A percentile compares a stretch with the other conserved stretches of the same genome.
phyloP scores from a whole-genome alignment of 37 sponge, comb jelly and placozoan species.

The Beroe forskalii region DNA sequence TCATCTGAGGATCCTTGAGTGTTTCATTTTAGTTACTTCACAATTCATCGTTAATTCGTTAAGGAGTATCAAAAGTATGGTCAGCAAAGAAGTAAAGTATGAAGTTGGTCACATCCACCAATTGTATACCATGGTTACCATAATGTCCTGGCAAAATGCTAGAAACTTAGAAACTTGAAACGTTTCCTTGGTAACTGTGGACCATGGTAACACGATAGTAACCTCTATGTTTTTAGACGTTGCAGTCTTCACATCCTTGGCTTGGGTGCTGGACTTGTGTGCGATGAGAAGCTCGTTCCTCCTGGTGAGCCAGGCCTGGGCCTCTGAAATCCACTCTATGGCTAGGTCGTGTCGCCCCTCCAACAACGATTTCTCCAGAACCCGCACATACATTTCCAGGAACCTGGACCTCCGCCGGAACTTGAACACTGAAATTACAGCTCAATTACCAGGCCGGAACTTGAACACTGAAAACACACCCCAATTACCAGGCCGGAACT shows the following conservation, averaged over 20 bases:
- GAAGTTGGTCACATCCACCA: too few relatives aligned
- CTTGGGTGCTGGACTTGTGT: slow-evolving; percentile 5
- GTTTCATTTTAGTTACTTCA: neutral
- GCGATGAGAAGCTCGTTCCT: slow-evolving; percentile 74
- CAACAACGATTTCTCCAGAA: slow-evolving; percentile 68
- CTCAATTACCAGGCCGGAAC: too few relatives aligned
- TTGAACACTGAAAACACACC: neutral
- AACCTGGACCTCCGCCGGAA: slow-evolving; percentile 83
- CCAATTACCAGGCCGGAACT: neutral
- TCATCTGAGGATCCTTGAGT: neutral
- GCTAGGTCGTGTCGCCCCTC: slow-evolving; percentile 70
- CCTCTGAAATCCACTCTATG: slow-evolving; percentile 76
- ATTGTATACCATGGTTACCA: too few relatives aligned
- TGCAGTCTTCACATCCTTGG: slow-evolving; percentile 4
- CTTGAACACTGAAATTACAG: slow-evolving; percentile 79
- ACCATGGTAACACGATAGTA: too few relatives aligned
- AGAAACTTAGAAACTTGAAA: too few relatives aligned
- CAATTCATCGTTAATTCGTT: too few relatives aligned
- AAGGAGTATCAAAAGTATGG: neutral
- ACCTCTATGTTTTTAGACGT: neutral
- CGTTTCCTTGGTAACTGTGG: too few relatives aligned
- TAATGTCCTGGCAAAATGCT: too few relatives aligned
- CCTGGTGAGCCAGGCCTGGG: slow-evolving; percentile 76
- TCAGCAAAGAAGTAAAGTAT: too few relatives aligned
- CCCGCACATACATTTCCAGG: slow-evolving; percentile 82